Base-by-base conservation (phyloP, 2,797 vertebrate genomes). In the Diglossa cyanea region DNA sequence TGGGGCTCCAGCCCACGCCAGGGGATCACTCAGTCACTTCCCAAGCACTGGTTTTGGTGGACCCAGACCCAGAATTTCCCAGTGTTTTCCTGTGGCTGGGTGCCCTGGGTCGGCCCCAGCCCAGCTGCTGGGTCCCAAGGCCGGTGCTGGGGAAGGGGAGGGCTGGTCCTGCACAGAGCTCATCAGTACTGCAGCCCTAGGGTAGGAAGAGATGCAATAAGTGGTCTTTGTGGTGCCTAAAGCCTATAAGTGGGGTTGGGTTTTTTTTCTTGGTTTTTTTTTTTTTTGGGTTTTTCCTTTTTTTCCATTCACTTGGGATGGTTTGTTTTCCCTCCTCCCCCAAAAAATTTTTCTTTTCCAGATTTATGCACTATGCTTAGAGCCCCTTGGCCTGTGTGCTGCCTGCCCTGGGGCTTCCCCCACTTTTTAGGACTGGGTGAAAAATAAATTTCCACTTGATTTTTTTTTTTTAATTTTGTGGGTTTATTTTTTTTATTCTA, bases 161-260 rank as follows among this genome's bases (percentile, higher is more conserved):
- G 76, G 79, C 66, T 94, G 25, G 12, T 94, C 80, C 92, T 60
- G 76, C 95, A 88, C 76, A 94, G 65, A 91, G 78, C 79, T n/a
- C 51, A 88, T 83, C 91, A 39, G 89, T 60, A 91, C 93, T 93
- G 90, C 88, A 85, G 81, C 76, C 40, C 5, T 68, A 47, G 90
- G 39, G 15, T 60, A 91, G 94, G 82, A 88, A 42, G 94, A 95
- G 88, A 84, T 88, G 93, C 95, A 93, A 65, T 97, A 85, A 93
- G 93, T 86, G 90, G 86, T 96, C 93, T 94, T 96, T 2, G 37
- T 81, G 86, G 95, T 88, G 88, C 96, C 94, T 95, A 92, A 96
- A 97, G 90, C 96, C 97, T 97, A 53, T 96, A 96, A 94, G 67
- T 74, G 61, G 65, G 67, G 53, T 87, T 92, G 79, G 48, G 42